These are phyloP conservation scores for Aramus guarauna DNA, from an alignment of 2,113 vertebrate genomes.

Conservation along the genomic window DNA sequence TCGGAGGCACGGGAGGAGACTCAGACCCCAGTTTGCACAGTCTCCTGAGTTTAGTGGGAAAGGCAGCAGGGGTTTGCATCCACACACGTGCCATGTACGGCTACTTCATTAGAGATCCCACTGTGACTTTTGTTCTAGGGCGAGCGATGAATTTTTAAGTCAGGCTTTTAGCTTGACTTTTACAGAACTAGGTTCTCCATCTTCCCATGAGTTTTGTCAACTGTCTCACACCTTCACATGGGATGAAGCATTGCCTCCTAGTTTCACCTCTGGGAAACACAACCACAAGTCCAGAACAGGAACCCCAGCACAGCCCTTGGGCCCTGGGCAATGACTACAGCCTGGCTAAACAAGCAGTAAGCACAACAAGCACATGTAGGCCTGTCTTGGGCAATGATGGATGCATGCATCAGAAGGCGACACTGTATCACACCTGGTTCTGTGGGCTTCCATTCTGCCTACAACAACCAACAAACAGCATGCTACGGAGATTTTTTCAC, in stretches of 20 bases:
- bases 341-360: not conserved
- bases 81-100: rapidly evolving
- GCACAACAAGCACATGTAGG: not conserved
- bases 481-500: not conserved
- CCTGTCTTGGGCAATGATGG: not conserved
- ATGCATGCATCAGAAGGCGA: not conserved
- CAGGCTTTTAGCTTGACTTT: not conserved
- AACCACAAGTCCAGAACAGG: not conserved
- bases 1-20: not conserved
- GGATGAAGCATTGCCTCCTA: not conserved
- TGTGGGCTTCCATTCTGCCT: not conserved
- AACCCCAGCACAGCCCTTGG: not conserved
- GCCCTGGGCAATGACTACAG: not conserved
- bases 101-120: not conserved
- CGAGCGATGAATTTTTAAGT: not conserved
- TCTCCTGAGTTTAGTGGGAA: not conserved
- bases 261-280: not conserved
- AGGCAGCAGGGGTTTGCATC: not conserved
- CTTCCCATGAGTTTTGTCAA: not conserved
- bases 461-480: not conserved
- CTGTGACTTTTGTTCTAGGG: not conserved
- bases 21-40: rapidly evolving
- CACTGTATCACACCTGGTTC: not conserved
- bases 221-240: not conserved
- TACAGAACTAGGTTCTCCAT: not conserved